Base-by-base conservation (phyloP, 2,113 vertebrate genomes). In the Paratilapia polleni region DNA sequence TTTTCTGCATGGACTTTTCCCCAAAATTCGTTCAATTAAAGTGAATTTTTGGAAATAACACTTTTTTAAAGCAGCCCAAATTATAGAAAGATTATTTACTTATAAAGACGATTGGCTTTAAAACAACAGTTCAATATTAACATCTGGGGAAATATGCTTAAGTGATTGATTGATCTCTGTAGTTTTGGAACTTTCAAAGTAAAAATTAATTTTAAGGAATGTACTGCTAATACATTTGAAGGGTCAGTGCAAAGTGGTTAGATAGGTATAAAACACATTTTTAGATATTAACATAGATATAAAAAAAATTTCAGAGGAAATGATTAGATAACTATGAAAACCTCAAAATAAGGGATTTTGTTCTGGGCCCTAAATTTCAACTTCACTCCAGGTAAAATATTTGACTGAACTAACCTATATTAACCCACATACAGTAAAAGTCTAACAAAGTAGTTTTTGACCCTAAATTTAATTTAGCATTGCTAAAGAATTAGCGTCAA, bases 401-500 rank as follows among this genome's bases (percentile, higher is more conserved):
- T 52, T 5, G 17, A 31, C 17, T 73, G 17, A 1, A 49, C 43
- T 52, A 47, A 49, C 41, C 19, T 49, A 70, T 11, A 43, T 43
- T 43, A 43, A 17, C 14, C 15, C 66, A 52, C 17, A 68, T 22
- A 38, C 38, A 26, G 24, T 26, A 3, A 68, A 47, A 68, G 64
- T 15, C 26, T 49, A 26, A 70, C 17, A 70, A 70, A 12, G 41
- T 70, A 70, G 64, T 15, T 49, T 70, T 49, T 49, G 0, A 3
- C 0, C 24, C 66, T 49, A 70, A 4, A 34, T 3, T 36, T 36
- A 70, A 70, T 0, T 1, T 70, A 7, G 14, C 8, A 15, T 26
- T 68, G 8, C 14, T 17, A 0, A 68, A 68, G 22, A 28, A 70
- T 4, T 49, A 17, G 17, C 54, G 20, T 56, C n/a, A 1, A 22